Conservation (phyloP, 2,797 vertebrate genomes). For the Melanotaenia boesemani region DNA sequence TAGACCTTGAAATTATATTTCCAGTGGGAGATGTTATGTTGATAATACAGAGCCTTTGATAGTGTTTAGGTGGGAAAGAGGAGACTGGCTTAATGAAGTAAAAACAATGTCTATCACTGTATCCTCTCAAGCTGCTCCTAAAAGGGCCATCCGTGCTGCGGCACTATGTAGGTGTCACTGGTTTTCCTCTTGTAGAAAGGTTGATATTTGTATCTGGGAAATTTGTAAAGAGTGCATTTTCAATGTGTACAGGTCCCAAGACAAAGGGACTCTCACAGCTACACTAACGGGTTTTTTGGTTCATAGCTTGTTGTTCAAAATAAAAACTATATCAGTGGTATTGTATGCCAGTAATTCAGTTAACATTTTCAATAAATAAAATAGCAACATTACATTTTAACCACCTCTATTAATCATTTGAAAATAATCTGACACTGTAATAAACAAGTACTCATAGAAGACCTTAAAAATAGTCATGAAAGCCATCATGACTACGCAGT, state of each 20-base stretch:
- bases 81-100: conserved; percentile 54
- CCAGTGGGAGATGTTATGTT: conserved; percentile 60
- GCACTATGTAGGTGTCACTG: conserved; percentile 32
- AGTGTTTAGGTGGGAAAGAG: conserved; percentile 58
- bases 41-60: conserved; percentile 61
- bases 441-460: not conserved
- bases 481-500: too few species aligned
- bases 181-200: conserved; percentile 23
- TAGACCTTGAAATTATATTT: conserved; percentile 78
- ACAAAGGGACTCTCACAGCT: not conserved
- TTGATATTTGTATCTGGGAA: conserved; percentile 33
- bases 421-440: not conserved
- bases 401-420: not conserved
- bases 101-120: conserved; percentile 54
- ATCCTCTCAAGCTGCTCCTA: conserved; percentile 60
- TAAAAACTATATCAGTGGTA: not conserved
- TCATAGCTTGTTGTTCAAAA: not conserved
- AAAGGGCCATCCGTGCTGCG: conserved; percentile 56
- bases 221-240: not conserved
- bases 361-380: not conserved
- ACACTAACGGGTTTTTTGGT: not conserved
- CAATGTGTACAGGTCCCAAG: not conserved
- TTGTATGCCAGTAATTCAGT: not conserved
- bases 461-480: not conserved
- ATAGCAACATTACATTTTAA: not conserved